Evolutionary conservation across 2,888 invertebrate genomes (phyloP).

Genomic region (Diarsia mendica): DNA sequence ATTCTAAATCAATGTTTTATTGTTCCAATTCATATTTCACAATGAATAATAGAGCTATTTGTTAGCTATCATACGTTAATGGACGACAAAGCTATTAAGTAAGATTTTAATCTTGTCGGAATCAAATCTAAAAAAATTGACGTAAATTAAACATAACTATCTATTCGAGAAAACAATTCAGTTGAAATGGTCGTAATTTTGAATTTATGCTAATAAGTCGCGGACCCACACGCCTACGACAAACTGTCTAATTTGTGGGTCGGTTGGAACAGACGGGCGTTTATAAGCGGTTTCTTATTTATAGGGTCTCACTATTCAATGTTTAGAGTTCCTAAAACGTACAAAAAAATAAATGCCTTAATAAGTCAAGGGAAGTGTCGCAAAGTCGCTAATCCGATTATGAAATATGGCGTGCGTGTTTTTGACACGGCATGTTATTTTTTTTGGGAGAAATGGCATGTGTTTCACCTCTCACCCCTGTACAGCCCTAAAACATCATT

Average conservation of each 20-base stretch:
- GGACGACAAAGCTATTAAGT: constrained; percentile 58
- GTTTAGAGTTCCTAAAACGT: constrained; percentile 29
- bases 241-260: constrained; percentile 66
- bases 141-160: constrained; percentile 74
- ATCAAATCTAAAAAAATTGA: constrained; percentile 63
- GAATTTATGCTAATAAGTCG: constrained; percentile 81
- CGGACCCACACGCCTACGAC: constrained; percentile 78
- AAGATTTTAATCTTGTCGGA: constrained; percentile 57
- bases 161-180: constrained; percentile 78
- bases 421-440: constrained; percentile 38
- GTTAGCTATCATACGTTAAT: constrained; percentile 62
- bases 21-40: constrained; percentile 61
- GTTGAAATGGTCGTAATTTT: constrained; percentile 79
- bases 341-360: constrained; percentile 19
- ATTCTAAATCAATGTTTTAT: constrained; percentile 63
- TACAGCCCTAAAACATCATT: constrained; percentile 7
- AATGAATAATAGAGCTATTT: constrained; percentile 63
- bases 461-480: constrained; percentile 49
- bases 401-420: constrained; percentile 46
- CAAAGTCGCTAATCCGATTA: constrained; percentile 53
- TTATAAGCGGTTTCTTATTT: neutral
- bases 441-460: constrained; percentile 46
- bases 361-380: constrained; percentile 34
- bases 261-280: constrained; percentile 56
- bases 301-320: neutral